phyloP scores from a whole-genome alignment of 1,140 invertebrate genomes.

The Zaprionus inermis region DNA sequence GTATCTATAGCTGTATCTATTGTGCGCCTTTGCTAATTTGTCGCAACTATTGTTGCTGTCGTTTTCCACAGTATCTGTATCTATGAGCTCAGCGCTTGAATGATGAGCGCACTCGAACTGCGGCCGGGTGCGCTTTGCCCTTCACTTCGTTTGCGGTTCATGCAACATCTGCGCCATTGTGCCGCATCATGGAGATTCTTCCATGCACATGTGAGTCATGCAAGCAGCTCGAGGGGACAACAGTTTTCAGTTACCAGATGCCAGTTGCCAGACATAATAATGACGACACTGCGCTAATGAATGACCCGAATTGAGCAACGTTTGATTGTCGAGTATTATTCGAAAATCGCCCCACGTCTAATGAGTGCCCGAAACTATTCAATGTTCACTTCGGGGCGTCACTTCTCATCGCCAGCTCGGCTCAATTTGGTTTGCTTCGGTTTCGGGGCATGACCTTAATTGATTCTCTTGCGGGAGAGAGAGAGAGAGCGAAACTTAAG shows the following conservation, averaged over 20 bases:
- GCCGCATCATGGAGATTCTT: conserved; percentile 42
- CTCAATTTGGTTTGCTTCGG: not conserved
- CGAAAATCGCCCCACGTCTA: conserved; percentile 10
- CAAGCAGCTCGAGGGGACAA: not conserved
- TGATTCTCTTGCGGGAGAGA: conserved; percentile 40
- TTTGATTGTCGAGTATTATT: conserved; percentile 37
- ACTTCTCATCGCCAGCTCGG: conserved; percentile 7
- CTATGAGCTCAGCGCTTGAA: conserved; percentile 26
- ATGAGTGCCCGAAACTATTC: conserved; percentile 36
- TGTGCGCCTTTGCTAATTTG: conserved; percentile 28
- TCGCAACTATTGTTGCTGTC: conserved; percentile 32
- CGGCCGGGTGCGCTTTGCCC: conserved; percentile 4
- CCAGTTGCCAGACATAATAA: conserved; percentile 6
- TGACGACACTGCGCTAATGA: conserved; percentile 38
- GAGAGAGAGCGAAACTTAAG: not conserved
- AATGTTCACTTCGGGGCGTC: conserved; percentile 21
- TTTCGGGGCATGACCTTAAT: conserved; percentile 46
- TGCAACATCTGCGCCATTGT: conserved; percentile 29
- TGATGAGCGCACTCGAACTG: conserved; percentile 18
- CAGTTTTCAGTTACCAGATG: not conserved
- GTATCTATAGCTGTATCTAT: not conserved
- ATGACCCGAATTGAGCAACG: conserved; percentile 34
- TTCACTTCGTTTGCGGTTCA: conserved; percentile 20
- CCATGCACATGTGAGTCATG: conserved; percentile 28
- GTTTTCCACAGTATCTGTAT: conserved; percentile 18